Conservation (phyloP, 2,888 invertebrate species). For the Melipona bicolor region DNA sequence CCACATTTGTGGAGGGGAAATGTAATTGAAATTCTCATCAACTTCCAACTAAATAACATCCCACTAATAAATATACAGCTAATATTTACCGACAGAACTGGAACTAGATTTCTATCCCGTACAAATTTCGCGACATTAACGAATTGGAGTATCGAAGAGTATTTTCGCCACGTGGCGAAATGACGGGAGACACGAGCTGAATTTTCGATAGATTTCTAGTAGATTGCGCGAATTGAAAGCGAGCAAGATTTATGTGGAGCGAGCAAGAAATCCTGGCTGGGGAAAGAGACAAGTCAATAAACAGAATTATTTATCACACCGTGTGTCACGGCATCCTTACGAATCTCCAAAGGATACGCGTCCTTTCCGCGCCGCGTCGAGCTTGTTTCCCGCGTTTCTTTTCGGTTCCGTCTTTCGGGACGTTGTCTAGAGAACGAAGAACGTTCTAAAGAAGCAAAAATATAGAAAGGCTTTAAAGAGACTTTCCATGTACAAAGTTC, state of each 20-base stretch:
- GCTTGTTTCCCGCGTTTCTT: constrained; percentile 39
- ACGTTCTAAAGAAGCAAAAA: constrained; percentile 4
- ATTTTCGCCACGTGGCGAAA: not conserved
- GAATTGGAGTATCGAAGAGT: not conserved
- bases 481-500: not conserved
- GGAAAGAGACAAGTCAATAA: constrained; percentile 57
- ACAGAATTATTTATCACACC: constrained; percentile 70
- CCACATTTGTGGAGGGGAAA: too few species aligned
- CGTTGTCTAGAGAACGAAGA: constrained; percentile 22
- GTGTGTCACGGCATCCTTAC: constrained; percentile 48
- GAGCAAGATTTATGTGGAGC: constrained; percentile 41
- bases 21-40: too few species aligned
- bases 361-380: constrained; percentile 40
- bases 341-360: constrained; percentile 54
- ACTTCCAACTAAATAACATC: too few species aligned
- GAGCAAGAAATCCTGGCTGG: constrained; percentile 17
- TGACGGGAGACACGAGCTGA: not conserved
- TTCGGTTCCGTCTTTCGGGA: constrained; percentile 23
- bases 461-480: constrained; percentile 14
- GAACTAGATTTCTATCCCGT: too few species aligned
- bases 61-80: too few species aligned
- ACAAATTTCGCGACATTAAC: too few species aligned
- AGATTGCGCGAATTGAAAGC: constrained; percentile 42
- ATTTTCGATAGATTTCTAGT: not conserved
- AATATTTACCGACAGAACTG: too few species aligned